Conservation (phyloP, 2,797 vertebrate species). For the Tragelaphus oryx region DNA sequence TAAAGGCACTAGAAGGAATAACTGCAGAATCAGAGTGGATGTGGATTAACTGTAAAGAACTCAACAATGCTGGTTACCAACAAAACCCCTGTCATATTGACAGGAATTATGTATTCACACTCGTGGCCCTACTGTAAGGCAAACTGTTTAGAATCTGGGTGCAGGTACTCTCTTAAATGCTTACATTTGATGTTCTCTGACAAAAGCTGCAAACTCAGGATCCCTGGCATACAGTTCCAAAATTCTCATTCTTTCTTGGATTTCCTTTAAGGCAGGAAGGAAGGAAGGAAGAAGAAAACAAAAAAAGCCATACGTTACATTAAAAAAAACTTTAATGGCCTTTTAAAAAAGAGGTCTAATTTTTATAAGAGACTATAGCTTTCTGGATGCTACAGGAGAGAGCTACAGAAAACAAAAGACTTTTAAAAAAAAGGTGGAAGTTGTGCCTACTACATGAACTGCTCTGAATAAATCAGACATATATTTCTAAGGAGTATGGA, state of each 20-base stretch:
- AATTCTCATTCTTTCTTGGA: constrained; percentile 96
- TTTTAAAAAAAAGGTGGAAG: neutral
- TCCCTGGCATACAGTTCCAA: constrained; percentile 95
- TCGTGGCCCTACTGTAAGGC: neutral
- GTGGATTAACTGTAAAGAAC: neutral
- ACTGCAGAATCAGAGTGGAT: neutral
- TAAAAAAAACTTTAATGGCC: constrained; percentile 16
- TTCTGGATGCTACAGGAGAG: neutral
- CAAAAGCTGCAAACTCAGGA: constrained; percentile 94
- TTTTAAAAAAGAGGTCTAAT: neutral
- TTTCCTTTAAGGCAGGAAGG: constrained; percentile 86
- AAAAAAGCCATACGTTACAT: neutral
- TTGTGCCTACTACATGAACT: neutral
- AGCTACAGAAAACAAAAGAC: neutral
- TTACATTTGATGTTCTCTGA: constrained; percentile 94
- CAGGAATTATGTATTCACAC: fast-evolving
- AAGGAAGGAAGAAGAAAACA: neutral
- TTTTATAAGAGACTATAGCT: neutral
- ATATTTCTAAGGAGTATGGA: neutral
- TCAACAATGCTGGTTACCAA: neutral
- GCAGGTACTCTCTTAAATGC: constrained; percentile 59
- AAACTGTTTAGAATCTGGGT: neutral
- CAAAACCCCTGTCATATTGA: neutral
- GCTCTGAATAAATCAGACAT: neutral
- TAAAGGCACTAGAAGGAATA: neutral